phyloP scores from a whole-genome alignment of 2,797 vertebrate genomes.

The Microcaecilia unicolor region DNA sequence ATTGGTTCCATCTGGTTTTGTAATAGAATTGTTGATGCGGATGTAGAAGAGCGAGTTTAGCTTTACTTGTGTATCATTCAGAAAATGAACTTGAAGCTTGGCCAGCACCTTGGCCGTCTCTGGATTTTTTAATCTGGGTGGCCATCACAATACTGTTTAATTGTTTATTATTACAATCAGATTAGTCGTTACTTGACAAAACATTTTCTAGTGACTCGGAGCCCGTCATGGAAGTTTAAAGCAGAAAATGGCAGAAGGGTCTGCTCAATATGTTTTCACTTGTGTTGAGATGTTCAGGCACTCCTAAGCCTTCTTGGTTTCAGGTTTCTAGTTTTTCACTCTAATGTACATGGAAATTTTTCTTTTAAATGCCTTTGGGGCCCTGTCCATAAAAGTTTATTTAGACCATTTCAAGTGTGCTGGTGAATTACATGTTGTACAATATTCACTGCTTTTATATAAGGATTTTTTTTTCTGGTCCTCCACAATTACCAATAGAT shows the following conservation, averaged over 20 bases:
- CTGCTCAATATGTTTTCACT: conserved; percentile 15
- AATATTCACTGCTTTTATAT: too few species aligned
- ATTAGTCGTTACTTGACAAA: conserved; percentile 13
- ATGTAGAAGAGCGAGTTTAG: conserved; percentile 33
- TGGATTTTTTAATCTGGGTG: conserved; percentile 21
- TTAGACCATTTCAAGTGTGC: conserved; percentile 29
- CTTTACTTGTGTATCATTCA: conserved; percentile 43
- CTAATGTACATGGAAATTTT: conserved; percentile 43
- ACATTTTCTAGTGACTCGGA: conserved; percentile 4
- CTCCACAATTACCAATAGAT: too few species aligned
- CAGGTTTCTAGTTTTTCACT: conserved; percentile 34
- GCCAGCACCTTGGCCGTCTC: conserved; percentile 6
- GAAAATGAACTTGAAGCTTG: conserved; percentile 28
- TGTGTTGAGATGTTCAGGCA: conserved; percentile 28
- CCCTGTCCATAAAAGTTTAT: conserved; percentile 35
- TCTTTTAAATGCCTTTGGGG: conserved; percentile 40
- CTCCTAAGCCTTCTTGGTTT: conserved; percentile 4
- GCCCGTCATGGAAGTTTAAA: conserved; percentile 5
- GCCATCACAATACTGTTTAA: conserved; percentile 18
- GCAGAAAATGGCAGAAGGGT: conserved; percentile 12
- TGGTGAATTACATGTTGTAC: conserved; percentile 21
- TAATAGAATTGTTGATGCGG: conserved; percentile 30
- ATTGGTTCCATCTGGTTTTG: conserved; percentile 60
- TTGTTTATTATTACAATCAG: conserved; percentile 20
- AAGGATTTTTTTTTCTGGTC: too few species aligned